phyloP scores from a whole-genome alignment of 1,140 invertebrate genomes.

The Heliconius hewitsoni region DNA sequence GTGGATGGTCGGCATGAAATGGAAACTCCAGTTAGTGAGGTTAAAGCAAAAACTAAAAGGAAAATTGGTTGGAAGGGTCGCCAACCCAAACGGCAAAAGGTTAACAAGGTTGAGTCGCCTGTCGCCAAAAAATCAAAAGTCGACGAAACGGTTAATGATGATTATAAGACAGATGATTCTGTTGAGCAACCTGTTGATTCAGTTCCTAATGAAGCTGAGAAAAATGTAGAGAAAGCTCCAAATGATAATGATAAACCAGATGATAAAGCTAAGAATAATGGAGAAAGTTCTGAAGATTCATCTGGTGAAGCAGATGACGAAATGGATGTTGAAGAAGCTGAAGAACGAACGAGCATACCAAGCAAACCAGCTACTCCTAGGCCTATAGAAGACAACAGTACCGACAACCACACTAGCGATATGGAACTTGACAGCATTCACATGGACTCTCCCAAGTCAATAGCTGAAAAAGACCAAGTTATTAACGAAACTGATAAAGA shows the following conservation, averaged over 20 bases:
- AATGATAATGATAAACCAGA: conserved; percentile 56
- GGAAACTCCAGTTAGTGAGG: conserved; percentile 46
- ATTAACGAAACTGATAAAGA: conserved; percentile 61
- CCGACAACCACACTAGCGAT: conserved; percentile 72
- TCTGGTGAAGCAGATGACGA: conserved; percentile 84
- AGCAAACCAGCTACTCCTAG: conserved; percentile 65
- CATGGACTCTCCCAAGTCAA: conserved; percentile 74
- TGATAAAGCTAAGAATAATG: conserved; percentile 82
- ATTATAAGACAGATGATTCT: conserved; percentile 60
- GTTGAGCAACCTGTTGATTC: conserved; percentile 49
- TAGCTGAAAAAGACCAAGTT: conserved; percentile 72
- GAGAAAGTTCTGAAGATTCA: conserved; percentile 82
- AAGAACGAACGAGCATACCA: conserved; percentile 61
- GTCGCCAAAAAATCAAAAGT: conserved; percentile 63
- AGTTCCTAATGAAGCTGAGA: conserved; percentile 42
- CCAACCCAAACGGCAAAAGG: conserved; percentile 54
- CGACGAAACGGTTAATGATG: conserved; percentile 46
- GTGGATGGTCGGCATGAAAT: conserved; percentile 52
- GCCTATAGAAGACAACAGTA: conserved; percentile 66
- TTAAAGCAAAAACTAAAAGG: conserved; percentile 73
- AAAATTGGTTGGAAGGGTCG: conserved; percentile 66
- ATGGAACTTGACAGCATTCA: conserved; percentile 79
- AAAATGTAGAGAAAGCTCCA: conserved; percentile 39
- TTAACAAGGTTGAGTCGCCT: conserved; percentile 54
- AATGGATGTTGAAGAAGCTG: conserved; percentile 83